Base-by-base conservation (phyloP, 1,140 invertebrate species). In the Brachionus angularis region DNA sequence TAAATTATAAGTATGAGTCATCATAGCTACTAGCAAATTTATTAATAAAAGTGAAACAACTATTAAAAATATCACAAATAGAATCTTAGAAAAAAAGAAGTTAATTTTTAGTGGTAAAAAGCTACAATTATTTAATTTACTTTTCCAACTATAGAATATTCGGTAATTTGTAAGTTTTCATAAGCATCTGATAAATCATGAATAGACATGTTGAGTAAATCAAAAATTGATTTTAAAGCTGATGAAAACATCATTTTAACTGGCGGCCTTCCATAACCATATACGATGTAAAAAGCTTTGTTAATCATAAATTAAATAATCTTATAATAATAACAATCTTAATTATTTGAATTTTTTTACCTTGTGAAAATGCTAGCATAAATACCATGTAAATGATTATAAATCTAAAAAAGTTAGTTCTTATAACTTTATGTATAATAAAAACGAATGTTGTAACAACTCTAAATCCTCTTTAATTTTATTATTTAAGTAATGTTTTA, bases 11-110 rank as follows among this genome's bases (percentile, higher is more conserved):
- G 95, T 98, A 79, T 97, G 96, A 1, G 94, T 95, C 94, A 98
- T 97, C 94, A 98, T 98, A 75, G 95, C 95, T 77, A 98, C 98
- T 77, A 98, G 84, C 91, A 98, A 93, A 85, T 98, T 98, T 12
- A 98, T 90, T 62, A 98, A 83, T 8, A 98, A 82, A 74, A 97
- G 89, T 0, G 91, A 91, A 21, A 97, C 94, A 75, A 97, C 90
- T 61, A 89, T 89, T 91, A 97, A 96, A 82, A 94, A 98, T 1
- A 96, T 83, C 14, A 96, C 88, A 82, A 96, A 97, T 16, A 96
- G 81, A 31, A 91, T 83, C 91, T 93, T 81, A 73, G 78, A 36
- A 55, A 21, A 21, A 12, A 36, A 34, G n/a, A 10, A 16, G 10
- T 42, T 10, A 42, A 42, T 10, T 42, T 42, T 42, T 10, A 16